Evolutionary conservation across 2,888 invertebrate species (phyloP).

Genomic region (Ennomos fuscantarius): DNA sequence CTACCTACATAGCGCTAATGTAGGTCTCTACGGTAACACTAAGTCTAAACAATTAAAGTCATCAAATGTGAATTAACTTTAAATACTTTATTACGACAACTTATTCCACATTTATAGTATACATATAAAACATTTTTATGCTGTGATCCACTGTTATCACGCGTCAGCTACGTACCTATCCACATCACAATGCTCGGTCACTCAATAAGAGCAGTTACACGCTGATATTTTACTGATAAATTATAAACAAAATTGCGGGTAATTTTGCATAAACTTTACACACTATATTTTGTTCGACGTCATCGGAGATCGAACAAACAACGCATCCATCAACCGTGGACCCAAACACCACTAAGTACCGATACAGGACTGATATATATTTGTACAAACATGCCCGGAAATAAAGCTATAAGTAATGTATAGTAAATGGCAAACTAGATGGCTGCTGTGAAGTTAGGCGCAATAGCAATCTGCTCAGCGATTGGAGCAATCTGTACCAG

Average conservation of each 20-base stretch:
- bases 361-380: conserved; percentile 4
- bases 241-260: conserved; percentile 71
- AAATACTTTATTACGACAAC: conserved; percentile 85
- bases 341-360: conserved; percentile 55
- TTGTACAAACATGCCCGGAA: conserved; percentile 29
- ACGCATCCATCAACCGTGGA: conserved; percentile 57
- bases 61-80: conserved; percentile 79
- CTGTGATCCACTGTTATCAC: conserved; percentile 82
- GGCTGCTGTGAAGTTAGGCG: no score
- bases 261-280: conserved; percentile 80
- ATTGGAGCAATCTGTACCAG: no score
- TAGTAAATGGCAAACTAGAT: no score
- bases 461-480: no score
- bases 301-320: conserved; percentile 74
- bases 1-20: conserved; percentile 47
- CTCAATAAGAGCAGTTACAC: conserved; percentile 68
- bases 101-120: conserved; percentile 83
- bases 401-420: conserved; percentile 15
- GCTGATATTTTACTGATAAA: conserved; percentile 61
- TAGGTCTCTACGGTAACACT: conserved; percentile 63
- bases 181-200: conserved; percentile 82
- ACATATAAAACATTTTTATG: conserved; percentile 83
- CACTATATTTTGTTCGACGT: conserved; percentile 82
- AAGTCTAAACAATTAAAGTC: conserved; percentile 78
- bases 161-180: conserved; percentile 81